These are phyloP conservation scores for Paramormyrops hopkinsi DNA, from an alignment of 2,797 vertebrate genomes.

Conservation along the genomic window DNA sequence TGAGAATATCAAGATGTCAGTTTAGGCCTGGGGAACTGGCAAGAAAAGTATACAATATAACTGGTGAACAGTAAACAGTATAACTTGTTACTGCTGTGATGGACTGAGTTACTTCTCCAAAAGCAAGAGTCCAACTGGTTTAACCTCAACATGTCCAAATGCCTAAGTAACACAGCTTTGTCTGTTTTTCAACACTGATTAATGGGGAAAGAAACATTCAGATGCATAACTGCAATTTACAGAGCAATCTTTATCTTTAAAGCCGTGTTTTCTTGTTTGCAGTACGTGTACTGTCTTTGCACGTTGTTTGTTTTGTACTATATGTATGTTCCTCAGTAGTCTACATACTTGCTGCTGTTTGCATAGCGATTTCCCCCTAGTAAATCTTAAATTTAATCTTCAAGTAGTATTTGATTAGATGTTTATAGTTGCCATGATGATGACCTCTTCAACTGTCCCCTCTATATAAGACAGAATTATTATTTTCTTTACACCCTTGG, in stretches of 20 bases:
- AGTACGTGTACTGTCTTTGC: neutral
- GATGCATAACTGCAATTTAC: neutral
- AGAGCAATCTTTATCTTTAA: neutral
- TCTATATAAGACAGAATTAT: neutral
- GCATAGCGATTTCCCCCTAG: neutral
- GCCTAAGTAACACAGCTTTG: neutral
- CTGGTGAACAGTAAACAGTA: neutral
- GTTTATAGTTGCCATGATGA: neutral
- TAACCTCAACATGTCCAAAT: neutral
- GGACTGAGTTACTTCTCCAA: neutral
- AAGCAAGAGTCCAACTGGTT: neutral
- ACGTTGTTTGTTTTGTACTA: neutral
- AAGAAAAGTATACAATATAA: neutral
- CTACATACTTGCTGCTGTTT: neutral
- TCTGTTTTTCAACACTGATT: neutral
- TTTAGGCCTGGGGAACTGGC: neutral
- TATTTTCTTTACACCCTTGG: neutral
- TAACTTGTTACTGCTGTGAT: neutral
- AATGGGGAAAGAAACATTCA: neutral
- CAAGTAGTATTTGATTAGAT: neutral
- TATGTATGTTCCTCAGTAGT: neutral
- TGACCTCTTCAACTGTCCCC: neutral
- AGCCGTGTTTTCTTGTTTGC: neutral
- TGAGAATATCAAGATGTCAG: neutral
- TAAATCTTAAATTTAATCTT: neutral